Conservation (phyloP, 37 sponge, comb jelly and placozoan species). For the Dysidea cf. avara region DNA sequence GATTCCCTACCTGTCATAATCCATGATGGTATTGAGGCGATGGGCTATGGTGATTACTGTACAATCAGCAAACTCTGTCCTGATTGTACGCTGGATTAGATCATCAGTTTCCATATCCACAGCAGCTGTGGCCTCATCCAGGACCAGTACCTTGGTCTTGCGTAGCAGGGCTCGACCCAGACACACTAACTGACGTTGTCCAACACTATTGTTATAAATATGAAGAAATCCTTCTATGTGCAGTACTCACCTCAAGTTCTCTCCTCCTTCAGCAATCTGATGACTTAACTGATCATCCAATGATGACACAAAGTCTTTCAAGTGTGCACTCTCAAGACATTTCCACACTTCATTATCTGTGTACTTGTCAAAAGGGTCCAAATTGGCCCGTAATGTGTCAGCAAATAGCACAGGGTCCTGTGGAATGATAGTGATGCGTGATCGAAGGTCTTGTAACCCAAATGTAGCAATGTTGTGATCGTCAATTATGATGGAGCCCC, state of each 20-base stretch:
- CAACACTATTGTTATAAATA: conserved; percentile 85
- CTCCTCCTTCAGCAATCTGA: conserved; percentile 87
- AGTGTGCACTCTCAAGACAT: conserved; percentile 82
- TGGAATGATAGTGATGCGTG: conserved; percentile 91
- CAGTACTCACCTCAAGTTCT: conserved; percentile 87
- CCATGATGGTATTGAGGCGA: conserved; percentile 96
- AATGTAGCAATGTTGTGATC: conserved; percentile 59
- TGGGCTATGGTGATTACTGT: conserved; percentile 97
- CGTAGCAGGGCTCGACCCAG: conserved; percentile 94
- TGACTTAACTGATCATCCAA: conserved; percentile 60
- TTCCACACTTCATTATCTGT: conserved; percentile 83
- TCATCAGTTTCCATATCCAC: conserved; percentile 98
- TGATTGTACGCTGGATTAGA: conserved; percentile 95
- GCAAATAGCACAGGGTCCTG: conserved; percentile 97
- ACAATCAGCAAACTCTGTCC: conserved; percentile 85
- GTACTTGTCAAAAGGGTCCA: conserved; percentile 86
- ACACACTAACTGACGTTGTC: conserved; percentile 98
- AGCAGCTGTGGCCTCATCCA: conserved; percentile 98
- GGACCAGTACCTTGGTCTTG: conserved; percentile 91
- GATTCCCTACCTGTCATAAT: conserved; percentile 75
- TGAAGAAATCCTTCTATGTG: too few species aligned
- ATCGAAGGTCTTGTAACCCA: conserved; percentile 86
- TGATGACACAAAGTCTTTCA: conserved; percentile 68
- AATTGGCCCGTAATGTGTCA: conserved; percentile 79
- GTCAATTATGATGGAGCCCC: conserved; percentile 81